Evolutionary conservation across 2,113 vertebrate genomes (phyloP), one percentile per base, ranked within the genome.

Genomic region (Gavia stellata): DNA sequence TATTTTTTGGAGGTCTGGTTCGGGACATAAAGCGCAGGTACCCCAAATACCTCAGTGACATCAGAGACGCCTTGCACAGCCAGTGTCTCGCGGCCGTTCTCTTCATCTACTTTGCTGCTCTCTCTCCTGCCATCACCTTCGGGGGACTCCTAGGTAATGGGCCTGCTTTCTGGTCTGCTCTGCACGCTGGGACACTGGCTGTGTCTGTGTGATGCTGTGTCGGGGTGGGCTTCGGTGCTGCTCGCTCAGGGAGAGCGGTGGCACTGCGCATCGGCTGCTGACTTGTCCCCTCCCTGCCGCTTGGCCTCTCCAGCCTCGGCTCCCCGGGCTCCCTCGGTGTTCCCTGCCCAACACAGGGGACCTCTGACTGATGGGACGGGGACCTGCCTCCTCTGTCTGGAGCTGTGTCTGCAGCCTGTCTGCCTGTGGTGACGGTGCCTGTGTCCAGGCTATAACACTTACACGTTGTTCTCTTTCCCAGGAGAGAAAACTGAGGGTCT

Each of bases 21-120:
- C 99, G 99, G 72, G 99, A 99, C 81, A 98, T 99, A 95, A 99
- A 98, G 68, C 98, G 99, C 24, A 99, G 99, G 66, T 99, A 99
- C 97, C 99, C 99, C 1, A 98, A 98, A 89, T 99, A 99, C 84
- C 94, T 98, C 95, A 99, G 99, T 36, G 99, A 99, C 98, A 97
- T 99, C 66, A 98, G 98, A 94, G 99, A 99, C 3, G 98, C 99
- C 14, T 61, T 99, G 95, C 99, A 99, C 98, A 98, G 98, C 90
- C 99, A 99, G 97, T 99, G 99, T 49, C 65, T 99, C 61, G 99
- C 99, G 1, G 99, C 99, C 1, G 98, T 99, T 94, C 99, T 99
- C 93, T 99, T 99, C 97, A 99, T 99, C 98, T 99, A 99, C 96
- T 99, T 99, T 23, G 99, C 99, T 7, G 99, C 99, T 68, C 98